Evolutionary conservation across 1,140 invertebrate species (phyloP).

Genomic region (Leptopilina boulardi): DNA sequence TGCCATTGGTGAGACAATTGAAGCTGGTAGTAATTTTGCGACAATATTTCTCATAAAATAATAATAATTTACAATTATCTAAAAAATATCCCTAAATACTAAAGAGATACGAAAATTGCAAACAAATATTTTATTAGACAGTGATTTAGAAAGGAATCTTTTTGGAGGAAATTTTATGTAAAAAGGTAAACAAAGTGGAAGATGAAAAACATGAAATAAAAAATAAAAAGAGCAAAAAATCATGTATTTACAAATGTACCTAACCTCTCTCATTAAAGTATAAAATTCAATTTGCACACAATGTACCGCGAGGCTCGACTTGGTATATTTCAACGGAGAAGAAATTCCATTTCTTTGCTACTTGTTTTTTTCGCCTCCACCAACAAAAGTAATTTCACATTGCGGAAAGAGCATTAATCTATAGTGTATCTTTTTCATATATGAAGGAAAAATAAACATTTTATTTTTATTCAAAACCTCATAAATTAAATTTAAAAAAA

Average conservation of each 20-base stretch:
- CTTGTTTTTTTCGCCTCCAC: background rate
- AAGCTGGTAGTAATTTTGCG: too few species aligned
- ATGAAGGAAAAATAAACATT: background rate
- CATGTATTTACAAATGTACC: constrained; percentile 17
- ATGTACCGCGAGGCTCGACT: background rate
- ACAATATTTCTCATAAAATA: too few species aligned
- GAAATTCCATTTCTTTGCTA: background rate
- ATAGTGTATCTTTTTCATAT: background rate
- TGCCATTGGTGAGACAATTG: too few species aligned
- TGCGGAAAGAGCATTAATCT: background rate
- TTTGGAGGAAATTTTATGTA: background rate
- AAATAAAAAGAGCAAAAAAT: background rate
- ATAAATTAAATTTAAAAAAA: too few species aligned
- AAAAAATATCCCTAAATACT: too few species aligned
- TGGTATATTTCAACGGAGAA: background rate
- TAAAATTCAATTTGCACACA: constrained; percentile 17
- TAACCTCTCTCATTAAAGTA: constrained; percentile 14
- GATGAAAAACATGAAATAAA: background rate
- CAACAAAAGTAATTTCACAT: background rate
- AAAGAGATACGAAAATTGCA: too few species aligned
- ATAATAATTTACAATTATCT: too few species aligned
- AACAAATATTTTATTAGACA: too few species aligned
- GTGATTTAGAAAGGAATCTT: background rate
- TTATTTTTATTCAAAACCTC: background rate
- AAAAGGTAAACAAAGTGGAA: background rate